These are phyloP conservation scores for Merops nubicus DNA, from an alignment of 2,113 vertebrate genomes.

Conservation along the genomic window DNA sequence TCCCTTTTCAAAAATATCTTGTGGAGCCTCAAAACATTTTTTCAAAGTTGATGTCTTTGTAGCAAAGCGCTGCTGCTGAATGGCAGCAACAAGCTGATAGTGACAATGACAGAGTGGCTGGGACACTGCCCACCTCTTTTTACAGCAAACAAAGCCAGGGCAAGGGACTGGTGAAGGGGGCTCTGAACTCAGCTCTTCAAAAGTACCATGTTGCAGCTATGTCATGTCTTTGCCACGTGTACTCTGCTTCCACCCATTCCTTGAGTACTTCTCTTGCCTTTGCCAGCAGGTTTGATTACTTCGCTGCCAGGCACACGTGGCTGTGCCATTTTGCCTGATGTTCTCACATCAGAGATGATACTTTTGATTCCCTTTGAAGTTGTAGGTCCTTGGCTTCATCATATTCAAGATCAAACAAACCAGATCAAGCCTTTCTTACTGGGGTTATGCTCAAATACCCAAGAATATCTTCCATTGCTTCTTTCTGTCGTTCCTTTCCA, in stretches of 20 bases:
- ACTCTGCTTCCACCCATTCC: background rate
- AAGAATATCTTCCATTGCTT: background rate
- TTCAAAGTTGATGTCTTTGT: background rate
- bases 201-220: background rate
- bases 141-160: background rate
- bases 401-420: background rate
- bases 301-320: background rate
- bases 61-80: background rate
- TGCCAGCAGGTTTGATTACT: background rate
- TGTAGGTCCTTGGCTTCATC: background rate
- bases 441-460: background rate
- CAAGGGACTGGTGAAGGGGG: accelerated
- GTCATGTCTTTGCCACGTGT: accelerated
- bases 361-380: background rate
- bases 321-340: background rate
- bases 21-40: background rate
- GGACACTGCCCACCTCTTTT: background rate
- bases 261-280: background rate
- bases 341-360: background rate
- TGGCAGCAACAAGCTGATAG: accelerated
- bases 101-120: accelerated
- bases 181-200: background rate
- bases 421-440: background rate
- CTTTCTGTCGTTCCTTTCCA: background rate
- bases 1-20: background rate